Evolutionary conservation across 2,113 vertebrate genomes (phyloP).

Genomic region (Ciconia boyciana): DNA sequence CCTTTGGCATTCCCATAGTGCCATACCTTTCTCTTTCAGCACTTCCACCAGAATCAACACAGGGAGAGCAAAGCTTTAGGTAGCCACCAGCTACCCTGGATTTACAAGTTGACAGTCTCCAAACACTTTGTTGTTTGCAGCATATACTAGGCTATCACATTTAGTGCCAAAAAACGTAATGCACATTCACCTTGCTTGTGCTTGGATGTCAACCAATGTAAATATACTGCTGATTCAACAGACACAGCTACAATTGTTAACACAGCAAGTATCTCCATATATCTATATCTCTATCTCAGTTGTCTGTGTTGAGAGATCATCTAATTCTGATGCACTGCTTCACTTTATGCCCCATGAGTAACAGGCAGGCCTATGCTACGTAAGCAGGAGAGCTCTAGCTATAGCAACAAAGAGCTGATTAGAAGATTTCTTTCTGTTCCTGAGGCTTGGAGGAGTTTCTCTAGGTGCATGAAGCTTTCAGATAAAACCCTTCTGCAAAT

Average conservation of each 20-base stretch:
- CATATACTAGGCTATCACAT: not conserved
- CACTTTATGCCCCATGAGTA: not conserved
- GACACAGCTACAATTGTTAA: not conserved
- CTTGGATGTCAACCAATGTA: not conserved
- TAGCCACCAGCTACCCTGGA: not conserved
- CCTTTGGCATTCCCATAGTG: not conserved
- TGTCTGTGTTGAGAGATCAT: not conserved
- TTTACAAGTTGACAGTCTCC: not conserved
- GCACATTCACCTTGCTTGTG: not conserved
- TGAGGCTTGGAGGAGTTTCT: not conserved
- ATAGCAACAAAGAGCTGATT: not conserved
- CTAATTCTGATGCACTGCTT: not conserved
- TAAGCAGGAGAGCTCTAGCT: not conserved
- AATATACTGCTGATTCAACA: not conserved
- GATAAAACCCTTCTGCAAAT: slow-evolving; percentile 2
- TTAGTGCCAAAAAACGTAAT: not conserved
- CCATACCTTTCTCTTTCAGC: not conserved
- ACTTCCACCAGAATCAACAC: rapidly evolving
- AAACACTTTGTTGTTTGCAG: not conserved
- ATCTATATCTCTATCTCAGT: not conserved
- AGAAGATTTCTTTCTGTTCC: not conserved
- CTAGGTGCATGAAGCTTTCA: not conserved
- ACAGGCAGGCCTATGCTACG: rapidly evolving
- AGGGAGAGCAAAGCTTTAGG: not conserved
- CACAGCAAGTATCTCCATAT: not conserved